These are phyloP conservation scores for Luperina testacea DNA, from an alignment of 2,888 invertebrate species.

Conservation along the genomic window DNA sequence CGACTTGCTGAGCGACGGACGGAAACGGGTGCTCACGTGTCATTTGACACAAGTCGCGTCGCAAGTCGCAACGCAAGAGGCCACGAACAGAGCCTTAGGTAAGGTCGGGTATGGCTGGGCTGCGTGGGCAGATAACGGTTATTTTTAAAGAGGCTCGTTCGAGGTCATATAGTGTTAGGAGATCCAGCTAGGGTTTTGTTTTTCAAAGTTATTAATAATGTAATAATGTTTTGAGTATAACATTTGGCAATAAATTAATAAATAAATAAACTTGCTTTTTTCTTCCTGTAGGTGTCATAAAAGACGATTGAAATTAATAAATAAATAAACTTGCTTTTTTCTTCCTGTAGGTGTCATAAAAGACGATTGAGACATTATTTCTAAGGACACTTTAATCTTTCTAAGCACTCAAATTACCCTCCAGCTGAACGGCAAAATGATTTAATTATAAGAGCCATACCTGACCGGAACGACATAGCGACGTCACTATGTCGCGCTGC, in stretches of 20 bases:
- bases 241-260: neutral
- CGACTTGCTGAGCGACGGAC: neutral
- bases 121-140: constrained; percentile 28
- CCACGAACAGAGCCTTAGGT: constrained; percentile 3
- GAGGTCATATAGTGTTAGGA: constrained; percentile 5
- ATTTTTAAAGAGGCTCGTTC: constrained; percentile 26
- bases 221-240: neutral
- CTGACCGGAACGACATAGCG: too few species aligned
- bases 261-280: too few species aligned
- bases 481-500: too few species aligned
- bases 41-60: neutral
- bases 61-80: neutral
- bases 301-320: neutral
- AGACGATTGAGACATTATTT: neutral
- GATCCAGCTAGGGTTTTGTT: constrained; percentile 1
- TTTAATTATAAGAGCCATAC: neutral
- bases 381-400: neutral
- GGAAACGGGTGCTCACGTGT: neutral
- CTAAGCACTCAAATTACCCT: neutral
- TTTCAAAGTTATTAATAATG: neutral
- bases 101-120: constrained; percentile 11
- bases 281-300: neutral
- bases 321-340: neutral
- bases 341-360: neutral
- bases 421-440: neutral